Evolutionary conservation across 2,888 invertebrate genomes (phyloP), one percentile per base, ranked within the genome.

Genomic region (Netelia virgata): DNA sequence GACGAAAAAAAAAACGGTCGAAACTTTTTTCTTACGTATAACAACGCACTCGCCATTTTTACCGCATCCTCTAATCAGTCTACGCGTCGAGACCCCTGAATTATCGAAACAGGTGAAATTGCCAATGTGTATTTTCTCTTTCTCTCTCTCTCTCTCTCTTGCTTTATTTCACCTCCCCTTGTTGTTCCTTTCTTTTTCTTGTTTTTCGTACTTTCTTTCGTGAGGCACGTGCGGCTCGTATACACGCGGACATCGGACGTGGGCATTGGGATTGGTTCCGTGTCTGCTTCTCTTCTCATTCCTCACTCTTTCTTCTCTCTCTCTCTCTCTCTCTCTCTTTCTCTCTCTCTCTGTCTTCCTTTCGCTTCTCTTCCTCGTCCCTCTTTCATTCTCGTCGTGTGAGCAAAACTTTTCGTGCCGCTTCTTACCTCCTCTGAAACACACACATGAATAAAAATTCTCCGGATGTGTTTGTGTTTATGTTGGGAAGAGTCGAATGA

Each of bases 191-290:
- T 6, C 28, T 64, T 76, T 66, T 18, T 53, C n/a, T 23, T 64
- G n/a, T n/a, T 72, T 50, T 66, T 73, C 55, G 18, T 20, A 18
- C 20, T 16, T 47, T 73, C 66, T 53, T 66, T 83, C 64, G 23
- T 70, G 59, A 16, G 61, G 75, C 83, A 83, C 83, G 79, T 74
- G 79, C 78, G 75, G 70, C 79, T 74, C 79, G 82, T 76, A 75
- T 36, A 50, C 59, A 20, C 73, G 61, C 68, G 74, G 75, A 73
- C 82, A 78, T 74, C 53, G 72, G 61, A 83, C 78, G 82, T 78
- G 77, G 82, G 82, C 82, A 77, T 70, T 53, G 79, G 70, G 63
- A 78, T 78, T 78, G 82, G 82, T 77, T 82, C 66, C 77, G 77
- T 78, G 78, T 82, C 78, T 70, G 69, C 53, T 57, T 61, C 61